phyloP scores from a whole-genome alignment of 92 coral and sea anemone species.

The Umimayanthus chanpuru region DNA sequence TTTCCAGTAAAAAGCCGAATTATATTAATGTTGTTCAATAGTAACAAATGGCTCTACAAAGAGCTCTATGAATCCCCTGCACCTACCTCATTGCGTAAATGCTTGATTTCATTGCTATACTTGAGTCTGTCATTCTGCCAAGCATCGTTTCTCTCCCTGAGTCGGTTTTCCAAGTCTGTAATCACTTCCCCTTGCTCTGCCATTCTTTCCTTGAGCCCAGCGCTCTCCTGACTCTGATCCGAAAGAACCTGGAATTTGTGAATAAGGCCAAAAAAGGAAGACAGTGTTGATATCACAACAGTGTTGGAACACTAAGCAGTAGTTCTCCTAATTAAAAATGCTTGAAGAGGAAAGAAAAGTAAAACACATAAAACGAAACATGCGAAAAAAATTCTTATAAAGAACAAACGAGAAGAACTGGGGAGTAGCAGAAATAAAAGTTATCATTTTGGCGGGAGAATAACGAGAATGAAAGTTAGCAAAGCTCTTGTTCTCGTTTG shows the following conservation, averaged over 20 bases:
- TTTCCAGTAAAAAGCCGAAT: not conserved
- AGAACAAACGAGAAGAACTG: not conserved
- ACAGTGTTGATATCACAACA: not conserved
- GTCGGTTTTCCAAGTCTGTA: constrained; percentile 76
- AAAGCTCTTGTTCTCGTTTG: not conserved
- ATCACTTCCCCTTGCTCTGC: constrained; percentile 76
- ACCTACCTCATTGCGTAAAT: constrained; percentile 83
- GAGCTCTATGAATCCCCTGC: not conserved
- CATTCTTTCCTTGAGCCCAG: constrained; percentile 71
- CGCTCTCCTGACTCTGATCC: constrained; percentile 78
- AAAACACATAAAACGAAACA: not conserved
- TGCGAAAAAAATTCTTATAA: too few species aligned
- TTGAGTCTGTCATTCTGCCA: constrained; percentile 89
- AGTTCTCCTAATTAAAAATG: not conserved
- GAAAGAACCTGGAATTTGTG: constrained; percentile 69
- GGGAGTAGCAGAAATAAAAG: not conserved
- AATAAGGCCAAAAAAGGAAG: not conserved
- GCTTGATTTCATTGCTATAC: constrained; percentile 87
- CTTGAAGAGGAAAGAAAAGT: not conserved
- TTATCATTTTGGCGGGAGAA: not conserved
- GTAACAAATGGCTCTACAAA: not conserved
- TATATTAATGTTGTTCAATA: not conserved
- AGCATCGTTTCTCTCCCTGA: constrained; percentile 85
- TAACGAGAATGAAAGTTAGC: not conserved
- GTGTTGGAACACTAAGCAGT: not conserved